phyloP scores from a whole-genome alignment of 2,888 invertebrate genomes.

The Augiades crinisus region DNA sequence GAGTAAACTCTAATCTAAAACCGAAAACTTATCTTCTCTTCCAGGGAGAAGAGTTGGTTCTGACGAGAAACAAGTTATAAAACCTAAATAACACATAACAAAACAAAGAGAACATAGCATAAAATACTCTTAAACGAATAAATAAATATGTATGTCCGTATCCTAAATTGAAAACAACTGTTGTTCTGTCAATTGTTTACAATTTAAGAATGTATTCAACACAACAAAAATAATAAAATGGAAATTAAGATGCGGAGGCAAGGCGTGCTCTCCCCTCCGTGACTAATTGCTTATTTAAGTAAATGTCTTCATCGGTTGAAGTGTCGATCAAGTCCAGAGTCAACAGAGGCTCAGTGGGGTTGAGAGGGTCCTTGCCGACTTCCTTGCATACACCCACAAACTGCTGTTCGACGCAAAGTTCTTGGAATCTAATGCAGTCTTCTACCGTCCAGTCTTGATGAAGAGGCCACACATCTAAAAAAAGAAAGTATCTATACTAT shows the following conservation, averaged over 20 bases:
- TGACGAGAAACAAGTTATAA: conserved; percentile 2
- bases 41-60: background rate
- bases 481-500: too few relatives aligned
- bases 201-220: background rate
- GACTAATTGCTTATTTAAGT: conserved; percentile 84
- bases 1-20: conserved; percentile 8
- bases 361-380: conserved; percentile 82
- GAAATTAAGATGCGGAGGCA: conserved; percentile 43
- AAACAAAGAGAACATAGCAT: conserved; percentile 5
- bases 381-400: conserved; percentile 86
- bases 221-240: conserved; percentile 21
- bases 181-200: background rate
- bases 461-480: conserved; percentile 76
- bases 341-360: conserved; percentile 82
- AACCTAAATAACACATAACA: conserved; percentile 14
- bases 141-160: conserved; percentile 7
- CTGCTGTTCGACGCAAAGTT: conserved; percentile 85
- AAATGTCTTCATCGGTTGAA: conserved; percentile 84
- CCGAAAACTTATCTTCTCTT: background rate
- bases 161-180: background rate
- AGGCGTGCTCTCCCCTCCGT: conserved; percentile 82
- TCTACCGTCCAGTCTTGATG: conserved; percentile 87
- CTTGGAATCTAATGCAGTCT: conserved; percentile 87
- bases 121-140: conserved; percentile 5
- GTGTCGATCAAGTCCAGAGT: conserved; percentile 87